Conservation (phyloP, 2,113 vertebrate genomes). For the Ictalurus punctatus region DNA sequence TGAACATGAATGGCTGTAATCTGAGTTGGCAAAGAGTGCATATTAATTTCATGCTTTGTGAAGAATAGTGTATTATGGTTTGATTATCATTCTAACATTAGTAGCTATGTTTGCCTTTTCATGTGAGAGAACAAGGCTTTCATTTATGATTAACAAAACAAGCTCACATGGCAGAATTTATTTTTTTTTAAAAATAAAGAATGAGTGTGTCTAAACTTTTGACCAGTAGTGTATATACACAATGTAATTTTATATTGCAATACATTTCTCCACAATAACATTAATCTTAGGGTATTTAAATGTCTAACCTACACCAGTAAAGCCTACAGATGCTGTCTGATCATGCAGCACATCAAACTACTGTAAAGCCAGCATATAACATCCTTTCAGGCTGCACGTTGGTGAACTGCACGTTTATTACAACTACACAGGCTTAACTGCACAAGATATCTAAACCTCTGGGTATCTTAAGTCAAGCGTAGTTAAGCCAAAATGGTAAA, state of each 20-base stretch:
- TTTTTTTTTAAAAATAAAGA: too few species aligned
- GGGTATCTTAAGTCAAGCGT: neutral
- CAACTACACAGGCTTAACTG: too few species aligned
- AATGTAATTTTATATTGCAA: too few species aligned
- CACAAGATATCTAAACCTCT: neutral
- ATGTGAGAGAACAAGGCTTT: neutral
- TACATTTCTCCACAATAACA: neutral
- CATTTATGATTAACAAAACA: neutral
- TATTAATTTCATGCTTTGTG: constrained; percentile 1
- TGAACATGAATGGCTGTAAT: constrained; percentile 26
- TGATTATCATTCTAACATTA: neutral
- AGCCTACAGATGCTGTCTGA: neutral
- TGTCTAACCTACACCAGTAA: neutral
- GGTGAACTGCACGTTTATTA: neutral
- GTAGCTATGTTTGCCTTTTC: neutral
- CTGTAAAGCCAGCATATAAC: too few species aligned
- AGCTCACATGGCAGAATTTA: neutral
- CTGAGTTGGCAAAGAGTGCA: neutral
- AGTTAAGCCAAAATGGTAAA: neutral
- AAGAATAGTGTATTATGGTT: neutral
- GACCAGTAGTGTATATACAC: neutral
- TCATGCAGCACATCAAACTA: neutral
- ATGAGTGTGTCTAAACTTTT: too few species aligned
- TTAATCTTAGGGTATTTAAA: neutral
- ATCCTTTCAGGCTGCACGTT: neutral